Base-by-base conservation (phyloP, 2,113 vertebrate genomes). In the Chamaetylas fuelleborni region DNA sequence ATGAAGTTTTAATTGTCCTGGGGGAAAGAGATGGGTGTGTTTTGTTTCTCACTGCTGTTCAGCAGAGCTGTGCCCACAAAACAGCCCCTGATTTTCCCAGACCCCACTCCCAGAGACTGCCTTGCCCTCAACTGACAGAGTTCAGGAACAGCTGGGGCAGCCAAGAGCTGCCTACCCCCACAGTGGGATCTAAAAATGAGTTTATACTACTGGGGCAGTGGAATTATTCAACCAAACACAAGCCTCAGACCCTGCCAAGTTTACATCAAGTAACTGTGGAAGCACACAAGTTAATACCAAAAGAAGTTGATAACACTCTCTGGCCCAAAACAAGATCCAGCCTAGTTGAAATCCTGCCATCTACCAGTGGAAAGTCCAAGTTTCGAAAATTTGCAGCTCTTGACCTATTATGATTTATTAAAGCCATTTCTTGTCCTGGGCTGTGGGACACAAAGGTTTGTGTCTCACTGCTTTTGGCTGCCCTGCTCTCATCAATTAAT, bases 401-500 rank as follows among this genome's bases (percentile, higher is more conserved):
- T 54, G 53, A 48, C 42, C n/a, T 31, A 13, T 36, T 19, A 36
- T 7, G 26, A 82, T 65, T 91, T 53, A 33, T 33, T 81, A 81
- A 81, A 79, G 81, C 15, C 36, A 34, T 26, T 64, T 89, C 51
- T 84, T 71, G 60, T 76, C n/a, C 43, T 25, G 73, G 5, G 61
- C 48, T 50, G 19, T 2, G 11, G 57, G 57, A 60, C 73, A 74
- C 38, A 36, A 69, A 62, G 36, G 84, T 62, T 66, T 66, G 74
- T 26, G 40, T 60, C 92, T 86, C 56, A 9, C 62, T 67, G 81
- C 34, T 94, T 81, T 53, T 71, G 87, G 93, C 84, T 65, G 84
- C 40, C 10, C 23, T 62, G 87, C 45, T 90, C 29, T 38, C 58
- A 76, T 93, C 76, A 94, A 95, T 90, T 76, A 72, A 93, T 93